Base-by-base conservation (phyloP, 2,888 invertebrate species). In the Clostera curtula region DNA sequence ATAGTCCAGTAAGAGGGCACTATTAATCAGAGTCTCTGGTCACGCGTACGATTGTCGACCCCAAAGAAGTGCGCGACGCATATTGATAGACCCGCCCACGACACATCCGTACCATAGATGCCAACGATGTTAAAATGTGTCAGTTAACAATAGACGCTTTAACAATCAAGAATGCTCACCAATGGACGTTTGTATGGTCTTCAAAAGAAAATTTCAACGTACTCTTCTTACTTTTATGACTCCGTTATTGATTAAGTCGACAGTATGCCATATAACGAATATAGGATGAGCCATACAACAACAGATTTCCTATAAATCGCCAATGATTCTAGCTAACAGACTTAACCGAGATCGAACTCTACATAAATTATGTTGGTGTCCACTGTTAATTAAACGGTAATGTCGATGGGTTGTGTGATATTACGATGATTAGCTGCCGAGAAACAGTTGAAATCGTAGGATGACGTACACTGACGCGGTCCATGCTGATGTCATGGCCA, bases 391-490 rank as follows among this genome's bases (percentile, higher is more conserved):
- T n/a, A n/a, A 55, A 57, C 56, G 57, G 61, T 61, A 61, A 44
- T 52, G 41, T 60, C 66, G 63, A 69, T 71, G 66, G 62, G 52
- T 40, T 55, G 53, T 56, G 57, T 62, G 65, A 66, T 60, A 66
- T 56, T 45, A 54, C 39, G 52, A 64, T 70, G 71, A 72, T 67
- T 69, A 64, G 64, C 59, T 50, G 51, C 40, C 42, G 49, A 48
- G 56, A 56, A 58, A 60, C 63, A 49, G 60, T 54, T 44, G 56
- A 64, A 64, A 67, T 56, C 56, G 56, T 60, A 49, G 55, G 43
- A 66, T 79, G 79, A 80, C 77, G 80, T 58, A 58, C 29, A 35
- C 37, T 73, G 74, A 80, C 79, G 76, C 62, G 56, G 50, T 30
- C 47, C 43, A 34, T 57, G 64, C 51, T 79, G 76, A 82, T 77